Evolutionary conservation across 2,888 invertebrate genomes (phyloP).

Genomic region (Ditula angustiorana): DNA sequence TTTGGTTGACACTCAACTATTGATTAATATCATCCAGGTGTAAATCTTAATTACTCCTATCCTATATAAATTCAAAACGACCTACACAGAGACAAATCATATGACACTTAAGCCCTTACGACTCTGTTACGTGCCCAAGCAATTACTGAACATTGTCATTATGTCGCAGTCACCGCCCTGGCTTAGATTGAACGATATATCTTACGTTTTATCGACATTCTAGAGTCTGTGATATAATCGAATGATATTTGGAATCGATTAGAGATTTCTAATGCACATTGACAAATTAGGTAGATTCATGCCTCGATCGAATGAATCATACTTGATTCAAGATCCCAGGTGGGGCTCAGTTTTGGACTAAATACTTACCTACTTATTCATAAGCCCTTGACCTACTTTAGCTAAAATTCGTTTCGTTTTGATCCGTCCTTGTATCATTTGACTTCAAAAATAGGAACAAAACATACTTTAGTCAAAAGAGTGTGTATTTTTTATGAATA

Average conservation of each 20-base stretch:
- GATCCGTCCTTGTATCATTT: too few relatives aligned
- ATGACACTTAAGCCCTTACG: constrained; percentile 25
- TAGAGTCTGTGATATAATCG: constrained; percentile 21
- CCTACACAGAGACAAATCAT: background rate
- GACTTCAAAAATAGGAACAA: too few relatives aligned
- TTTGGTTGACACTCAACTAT: constrained; percentile 37
- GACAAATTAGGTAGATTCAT: constrained; percentile 30
- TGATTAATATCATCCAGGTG: constrained; percentile 40
- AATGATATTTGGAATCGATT: constrained; percentile 24
- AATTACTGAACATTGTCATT: constrained; percentile 39
- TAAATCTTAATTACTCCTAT: constrained; percentile 38
- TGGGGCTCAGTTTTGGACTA: background rate
- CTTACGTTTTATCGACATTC: constrained; percentile 38
- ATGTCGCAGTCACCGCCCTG: constrained; percentile 32
- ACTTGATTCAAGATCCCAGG: background rate
- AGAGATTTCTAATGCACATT: constrained; percentile 25
- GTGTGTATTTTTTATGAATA: too few relatives aligned
- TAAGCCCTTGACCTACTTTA: too few relatives aligned
- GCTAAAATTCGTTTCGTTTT: too few relatives aligned
- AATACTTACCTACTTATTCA: too few relatives aligned
- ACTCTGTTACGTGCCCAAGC: constrained; percentile 2
- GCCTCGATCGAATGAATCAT: constrained; percentile 5
- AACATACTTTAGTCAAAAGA: too few relatives aligned
- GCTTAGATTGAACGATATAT: constrained; percentile 39
- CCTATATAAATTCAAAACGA: constrained; percentile 10